Evolutionary conservation across 2,113 vertebrate genomes (phyloP).

Genomic region (Calonectris borealis): DNA sequence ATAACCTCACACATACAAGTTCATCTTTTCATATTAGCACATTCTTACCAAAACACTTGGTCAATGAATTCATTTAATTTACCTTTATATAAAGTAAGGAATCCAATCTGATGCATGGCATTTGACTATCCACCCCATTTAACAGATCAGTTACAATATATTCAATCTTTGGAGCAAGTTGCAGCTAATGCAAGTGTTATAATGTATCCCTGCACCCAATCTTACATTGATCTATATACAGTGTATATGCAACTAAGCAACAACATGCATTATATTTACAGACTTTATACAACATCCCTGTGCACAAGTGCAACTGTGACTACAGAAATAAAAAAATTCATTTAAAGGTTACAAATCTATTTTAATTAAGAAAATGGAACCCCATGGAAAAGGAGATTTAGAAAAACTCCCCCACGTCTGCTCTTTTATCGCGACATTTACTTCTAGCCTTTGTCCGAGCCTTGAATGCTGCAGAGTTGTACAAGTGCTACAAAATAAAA

Average conservation of each 20-base stretch:
- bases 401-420: constrained; percentile 92
- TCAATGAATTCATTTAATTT: background rate
- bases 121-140: background rate
- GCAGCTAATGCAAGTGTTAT: background rate
- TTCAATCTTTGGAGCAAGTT: background rate
- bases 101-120: background rate
- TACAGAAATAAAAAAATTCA: constrained; percentile 8
- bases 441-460: constrained; percentile 96
- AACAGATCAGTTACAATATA: background rate
- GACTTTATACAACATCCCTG: background rate
- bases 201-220: background rate
- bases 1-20: background rate
- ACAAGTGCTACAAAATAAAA: constrained; percentile 84
- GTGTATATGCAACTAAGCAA: background rate
- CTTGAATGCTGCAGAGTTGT: constrained; percentile 97
- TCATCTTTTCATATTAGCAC: background rate
- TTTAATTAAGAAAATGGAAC: background rate
- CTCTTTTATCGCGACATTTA: constrained; percentile 96
- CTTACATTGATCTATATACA: constrained; percentile 7
- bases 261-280: constrained; percentile 41
- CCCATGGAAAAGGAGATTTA: constrained; percentile 64
- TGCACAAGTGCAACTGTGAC: background rate
- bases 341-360: constrained; percentile 21
- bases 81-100: background rate
- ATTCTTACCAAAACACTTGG: background rate